Evolutionary conservation across 2,888 invertebrate genomes (phyloP), one percentile per base, ranked within the genome.

Genomic region (Trachelus stipa): DNA sequence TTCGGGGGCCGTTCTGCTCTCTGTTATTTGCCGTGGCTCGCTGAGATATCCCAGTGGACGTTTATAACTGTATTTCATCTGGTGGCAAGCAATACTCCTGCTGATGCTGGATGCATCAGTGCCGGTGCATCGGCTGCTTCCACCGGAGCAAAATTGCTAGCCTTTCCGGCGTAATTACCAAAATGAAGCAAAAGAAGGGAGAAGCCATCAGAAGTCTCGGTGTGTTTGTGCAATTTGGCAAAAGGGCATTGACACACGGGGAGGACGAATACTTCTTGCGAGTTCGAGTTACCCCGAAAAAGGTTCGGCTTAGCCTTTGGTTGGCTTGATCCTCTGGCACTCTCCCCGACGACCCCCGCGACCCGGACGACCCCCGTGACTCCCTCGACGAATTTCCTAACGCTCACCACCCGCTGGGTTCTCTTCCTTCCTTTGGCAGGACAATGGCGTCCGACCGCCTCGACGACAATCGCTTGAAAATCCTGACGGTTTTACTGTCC

Each of bases 401-500:
- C 83, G 83, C 81, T 83, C 83, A 81, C 86, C 88, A 85, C 89
- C 89, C 87, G 88, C 89, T 89, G 89, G 73, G 89, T 83, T 69
- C 69, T 11, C 40, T 40, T 40, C 82, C 84, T 81, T 80, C 75
- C 77, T 78, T 84, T 79, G 81, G 69, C 69, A 69, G 69, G 30
- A 79, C 68, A 79, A 80, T 80, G 81, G 76, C 80, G 76, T 79
- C 81, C 83, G 80, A 83, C 86, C 82, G 85, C 83, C 83, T 87
- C 83, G 73, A 80, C 83, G 86, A 86, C 87, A 87, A 86, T 86
- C 85, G 85, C 81, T 83, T 81, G 81, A 83, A 84, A 86, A 86
- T 87, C 85, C 84, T 87, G 86, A 83, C 87, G 90, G 88, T 88
- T 90, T 90, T 90, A 89, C 88, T 87, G 86, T 87, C 87, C 85